Conservation (phyloP, 2,113 vertebrate genomes). For the Thymallus thymallus region DNA sequence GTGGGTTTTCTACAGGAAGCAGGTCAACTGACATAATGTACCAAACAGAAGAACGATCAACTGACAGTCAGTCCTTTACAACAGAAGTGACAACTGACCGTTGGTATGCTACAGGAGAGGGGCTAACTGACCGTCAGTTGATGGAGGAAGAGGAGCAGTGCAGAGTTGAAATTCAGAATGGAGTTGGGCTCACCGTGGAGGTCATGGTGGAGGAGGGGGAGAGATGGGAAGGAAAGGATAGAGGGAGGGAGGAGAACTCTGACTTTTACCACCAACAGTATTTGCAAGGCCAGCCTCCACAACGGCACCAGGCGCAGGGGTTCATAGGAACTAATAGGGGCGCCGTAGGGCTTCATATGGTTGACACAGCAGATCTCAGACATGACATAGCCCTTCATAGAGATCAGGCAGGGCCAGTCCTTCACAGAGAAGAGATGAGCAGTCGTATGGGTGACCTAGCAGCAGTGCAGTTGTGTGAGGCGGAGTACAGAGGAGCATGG, state of each 20-base stretch:
- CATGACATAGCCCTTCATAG: background rate
- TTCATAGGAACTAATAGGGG: background rate
- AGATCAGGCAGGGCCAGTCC: background rate
- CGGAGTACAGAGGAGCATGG: background rate
- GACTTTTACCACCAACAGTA: background rate
- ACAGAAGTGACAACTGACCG: background rate
- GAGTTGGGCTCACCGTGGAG: background rate
- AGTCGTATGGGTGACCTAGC: background rate
- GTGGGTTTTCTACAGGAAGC: background rate
- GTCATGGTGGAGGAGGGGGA: background rate
- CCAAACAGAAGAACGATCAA: background rate
- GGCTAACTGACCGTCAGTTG: background rate
- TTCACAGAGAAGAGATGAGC: background rate
- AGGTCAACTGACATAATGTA: background rate
- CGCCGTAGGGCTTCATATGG: background rate
- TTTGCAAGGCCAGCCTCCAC: slow-evolving; percentile 12
- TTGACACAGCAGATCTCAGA: background rate
- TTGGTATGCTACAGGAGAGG: background rate
- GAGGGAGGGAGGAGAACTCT: background rate
- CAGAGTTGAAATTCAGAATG: background rate
- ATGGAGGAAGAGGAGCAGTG: background rate
- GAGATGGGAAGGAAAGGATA: background rate
- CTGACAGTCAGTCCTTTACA: background rate
- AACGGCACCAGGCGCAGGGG: slow-evolving; percentile 1
- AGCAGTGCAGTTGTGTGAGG: background rate